Conservation (phyloP, 2,888 invertebrate genomes). For the Tromatobia lineatoria region DNA sequence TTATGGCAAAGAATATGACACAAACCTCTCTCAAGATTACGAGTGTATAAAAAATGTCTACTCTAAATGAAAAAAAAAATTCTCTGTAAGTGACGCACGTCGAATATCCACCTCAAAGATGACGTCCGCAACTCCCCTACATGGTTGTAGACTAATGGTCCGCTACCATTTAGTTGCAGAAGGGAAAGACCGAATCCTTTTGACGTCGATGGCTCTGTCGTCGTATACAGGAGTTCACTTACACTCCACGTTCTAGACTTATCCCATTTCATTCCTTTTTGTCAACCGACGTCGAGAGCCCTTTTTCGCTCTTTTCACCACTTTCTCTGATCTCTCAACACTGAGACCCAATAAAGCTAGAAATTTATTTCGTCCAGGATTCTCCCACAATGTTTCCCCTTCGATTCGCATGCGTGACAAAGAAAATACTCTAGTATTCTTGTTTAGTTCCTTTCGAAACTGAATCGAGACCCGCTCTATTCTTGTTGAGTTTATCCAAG, state of each 20-base stretch:
- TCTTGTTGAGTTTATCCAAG: not conserved
- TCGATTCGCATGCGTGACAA: not conserved
- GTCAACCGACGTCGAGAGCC: not conserved
- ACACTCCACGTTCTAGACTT: not conserved
- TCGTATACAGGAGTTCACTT: not conserved
- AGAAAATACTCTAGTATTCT: slow-evolving; percentile 2
- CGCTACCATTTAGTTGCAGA: not conserved
- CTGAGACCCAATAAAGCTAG: slow-evolving; percentile 41
- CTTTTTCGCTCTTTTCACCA: slow-evolving; percentile 24
- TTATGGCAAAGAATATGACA: too few species aligned
- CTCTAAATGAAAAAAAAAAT: not conserved
- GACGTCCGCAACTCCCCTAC: not conserved
- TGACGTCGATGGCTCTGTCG: slow-evolving; percentile 12
- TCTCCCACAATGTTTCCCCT: slow-evolving; percentile 1
- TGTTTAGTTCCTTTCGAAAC: not conserved
- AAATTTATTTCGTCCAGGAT: slow-evolving; percentile 6
- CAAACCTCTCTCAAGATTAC: not conserved
- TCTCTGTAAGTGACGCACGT: not conserved
- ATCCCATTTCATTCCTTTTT: slow-evolving; percentile 2
- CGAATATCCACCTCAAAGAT: not conserved
- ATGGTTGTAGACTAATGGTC: not conserved
- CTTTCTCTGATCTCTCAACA: slow-evolving; percentile 24
- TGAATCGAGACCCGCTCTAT: not conserved
- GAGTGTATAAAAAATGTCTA: slow-evolving; percentile 4
- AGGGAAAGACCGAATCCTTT: not conserved